Conservation (phyloP, 92 coral and sea anemone species). For the Parazoanthus swiftii region DNA sequence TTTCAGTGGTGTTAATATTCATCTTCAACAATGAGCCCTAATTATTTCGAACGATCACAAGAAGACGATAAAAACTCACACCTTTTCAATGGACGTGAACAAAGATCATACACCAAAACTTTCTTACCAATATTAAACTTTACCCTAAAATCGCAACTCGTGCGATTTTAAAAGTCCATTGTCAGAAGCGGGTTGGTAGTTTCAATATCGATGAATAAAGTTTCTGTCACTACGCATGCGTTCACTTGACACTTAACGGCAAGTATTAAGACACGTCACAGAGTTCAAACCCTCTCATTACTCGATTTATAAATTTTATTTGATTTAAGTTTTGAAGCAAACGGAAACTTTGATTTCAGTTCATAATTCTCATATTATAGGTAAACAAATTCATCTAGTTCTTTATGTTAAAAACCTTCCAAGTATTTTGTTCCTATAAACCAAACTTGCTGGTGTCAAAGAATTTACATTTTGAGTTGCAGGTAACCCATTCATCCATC, state of each 20-base stretch:
- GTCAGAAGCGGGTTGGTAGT: not conserved
- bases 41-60: not conserved
- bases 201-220: not conserved
- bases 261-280: not conserved
- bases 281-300: not conserved
- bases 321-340: not conserved
- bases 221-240: not conserved
- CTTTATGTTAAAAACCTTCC: not conserved
- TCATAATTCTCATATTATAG: not conserved
- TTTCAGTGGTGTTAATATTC: not conserved
- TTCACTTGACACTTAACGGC: not conserved
- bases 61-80: not conserved
- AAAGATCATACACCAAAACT: not conserved
- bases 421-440: no score
- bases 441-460: slow-evolving; percentile 9
- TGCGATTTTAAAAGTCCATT: not conserved
- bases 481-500: slow-evolving; percentile 11
- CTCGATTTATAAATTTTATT: not conserved
- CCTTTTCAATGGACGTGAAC: not conserved
- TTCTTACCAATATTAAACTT: not conserved
- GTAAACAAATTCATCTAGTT: no score
- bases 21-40: not conserved
- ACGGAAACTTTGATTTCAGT: not conserved
- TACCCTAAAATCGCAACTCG: not conserved
- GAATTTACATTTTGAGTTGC: slow-evolving; percentile 28